Base-by-base conservation (phyloP, 2,888 invertebrate species). In the Parnassius mnemosyne region DNA sequence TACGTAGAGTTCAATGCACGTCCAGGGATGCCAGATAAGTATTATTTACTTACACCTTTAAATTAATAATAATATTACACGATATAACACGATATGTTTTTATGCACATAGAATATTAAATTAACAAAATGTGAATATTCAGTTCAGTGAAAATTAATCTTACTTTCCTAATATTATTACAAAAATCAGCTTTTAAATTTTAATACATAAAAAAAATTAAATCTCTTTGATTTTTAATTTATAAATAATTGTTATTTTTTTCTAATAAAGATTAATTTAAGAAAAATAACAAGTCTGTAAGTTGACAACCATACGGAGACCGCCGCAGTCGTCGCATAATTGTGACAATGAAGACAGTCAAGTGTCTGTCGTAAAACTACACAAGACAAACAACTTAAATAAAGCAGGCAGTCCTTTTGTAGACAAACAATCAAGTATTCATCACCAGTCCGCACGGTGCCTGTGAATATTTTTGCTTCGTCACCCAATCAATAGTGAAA, bases 321-420 rank as follows among this genome's bases (percentile, higher is more conserved):
- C 73, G 79, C 77, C 76, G 72, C 73, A 69, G 69, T 71, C 69
- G 71, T 74, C 72, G 74, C 75, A 80, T 78, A 79, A 85, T 83
- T 82, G 81, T 82, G 81, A 87, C 87, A 85, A 85, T 84, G 80
- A 81, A 84, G 80, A 81, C 79, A 83, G 83, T 80, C 81, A 85
- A 85, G 83, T 81, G 84, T 85, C 84, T 85, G 79, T 84, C 87
- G 85, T 86, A 87, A 86, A 86, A 85, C 81, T 83, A 82, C 77
- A 83, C 77, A 82, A 79, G 77, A 63, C 63, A 62, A 62, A 62
- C 58, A 63, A 59, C 75, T 74, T 75, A 80, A 77, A 85, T 80
- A 85, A 83, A 83, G 80, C 83, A 80, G 78, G 78, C 77, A 80
- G 80, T 81, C 83, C 84, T 85, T 84, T 83, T 85, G 84, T 81